Percentiles rank a stretch among this genome's conserved stretches.
Evolutionary conservation across 1,140 invertebrate species (phyloP).

Genomic region (Bactericera cockerelli): DNA sequence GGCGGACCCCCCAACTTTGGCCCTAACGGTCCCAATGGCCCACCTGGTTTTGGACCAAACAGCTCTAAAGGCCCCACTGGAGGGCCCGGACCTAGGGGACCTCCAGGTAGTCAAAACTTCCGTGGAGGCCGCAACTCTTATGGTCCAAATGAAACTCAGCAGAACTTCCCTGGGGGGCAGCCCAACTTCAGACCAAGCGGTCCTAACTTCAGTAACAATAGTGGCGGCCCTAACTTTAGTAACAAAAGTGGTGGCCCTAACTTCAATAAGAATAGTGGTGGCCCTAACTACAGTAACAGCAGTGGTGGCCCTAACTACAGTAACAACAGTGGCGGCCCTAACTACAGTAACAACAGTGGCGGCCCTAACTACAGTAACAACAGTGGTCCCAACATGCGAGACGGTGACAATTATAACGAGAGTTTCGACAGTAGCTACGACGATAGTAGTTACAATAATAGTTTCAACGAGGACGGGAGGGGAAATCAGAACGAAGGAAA

Average conservation of each 20-base stretch:
- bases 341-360: constrained; percentile 4
- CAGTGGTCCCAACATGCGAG: constrained; percentile 4
- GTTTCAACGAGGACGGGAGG: no score
- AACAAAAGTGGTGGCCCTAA: constrained; percentile 3
- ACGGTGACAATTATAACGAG: constrained; percentile 2
- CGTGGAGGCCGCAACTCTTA: neutral
- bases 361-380: no score
- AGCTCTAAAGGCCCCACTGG: neutral
- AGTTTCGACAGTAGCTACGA: neutral
- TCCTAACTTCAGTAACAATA: no score
- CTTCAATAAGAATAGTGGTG: constrained; percentile 14
- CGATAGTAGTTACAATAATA: neutral
- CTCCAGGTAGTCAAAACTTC: constrained; percentile 6
- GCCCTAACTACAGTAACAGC: no score
- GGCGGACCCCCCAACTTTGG: neutral
- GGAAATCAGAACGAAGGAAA: constrained; percentile 8
- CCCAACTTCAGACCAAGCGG: no score
- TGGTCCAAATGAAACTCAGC: constrained; percentile 9
- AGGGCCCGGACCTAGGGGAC: neutral
- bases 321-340: no score
- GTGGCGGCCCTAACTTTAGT: constrained; percentile 9
- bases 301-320: constrained; percentile 9
- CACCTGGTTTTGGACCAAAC: neutral
- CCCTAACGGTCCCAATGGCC: neutral
- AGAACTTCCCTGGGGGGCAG: neutral